Base-by-base conservation (phyloP, 2,797 vertebrate species). In the Hypotaenidia okinawae region DNA sequence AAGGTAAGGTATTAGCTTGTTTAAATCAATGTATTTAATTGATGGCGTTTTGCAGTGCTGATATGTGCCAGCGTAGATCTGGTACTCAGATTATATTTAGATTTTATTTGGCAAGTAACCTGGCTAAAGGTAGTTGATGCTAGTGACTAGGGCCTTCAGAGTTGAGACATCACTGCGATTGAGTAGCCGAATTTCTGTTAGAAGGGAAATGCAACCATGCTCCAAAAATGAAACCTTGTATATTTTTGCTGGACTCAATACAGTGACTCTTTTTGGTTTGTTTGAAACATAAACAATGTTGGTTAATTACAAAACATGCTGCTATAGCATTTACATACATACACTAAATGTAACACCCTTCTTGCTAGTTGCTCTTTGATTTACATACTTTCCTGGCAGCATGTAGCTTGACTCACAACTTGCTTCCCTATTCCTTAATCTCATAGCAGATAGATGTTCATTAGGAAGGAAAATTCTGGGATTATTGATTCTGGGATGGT, bases 71-170 rank as follows among this genome's bases (percentile, higher is more conserved):
- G 63, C 0, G 4, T 57, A 59, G 59, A 73, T 90, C 69, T 52
- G 35, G 37, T 72, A 35, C 67, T 93, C 30, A 72, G 58, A 87
- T 84, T 95, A 93, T 80, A 59, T 76, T 94, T 73, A 55, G 18
- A 52, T 61, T 68, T 90, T 78, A 4, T 70, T 87, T 82, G 22
- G 45, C 52, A 67, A 45, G n/a, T 63, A 66, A 76, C 72, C 16
- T 69, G 55, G 21, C 13, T 66, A 33, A 90, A 91, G 35, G 84
- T 68, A 58, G 54, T 51, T 45, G 81, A 33, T 68, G 54, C 23
- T 63, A 52, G 76, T 77, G 74, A 8, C 17, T 45, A 37, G 39
- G 49, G 74, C 58, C 49, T 84, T 28, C 39, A 41, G 13, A 13
- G 6, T 11, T 69, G 16, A 69, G 67, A 25, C 18, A 69, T 64